Evolutionary conservation across 2,797 vertebrate species (phyloP).

Genomic region (Hemitrygon akajei): DNA sequence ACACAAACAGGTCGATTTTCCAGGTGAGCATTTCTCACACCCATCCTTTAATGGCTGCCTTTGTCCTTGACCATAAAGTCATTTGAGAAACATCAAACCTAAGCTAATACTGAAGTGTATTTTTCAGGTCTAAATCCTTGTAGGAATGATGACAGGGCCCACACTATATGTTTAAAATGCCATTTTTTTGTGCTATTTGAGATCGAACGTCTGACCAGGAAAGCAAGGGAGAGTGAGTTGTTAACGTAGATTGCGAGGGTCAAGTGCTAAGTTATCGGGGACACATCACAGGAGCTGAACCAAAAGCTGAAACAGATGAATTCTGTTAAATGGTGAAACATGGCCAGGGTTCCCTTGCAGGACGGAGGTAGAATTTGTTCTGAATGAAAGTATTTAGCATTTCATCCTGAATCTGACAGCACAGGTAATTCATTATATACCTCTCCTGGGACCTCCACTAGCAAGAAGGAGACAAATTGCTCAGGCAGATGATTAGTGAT

Average conservation of each 20-base stretch:
- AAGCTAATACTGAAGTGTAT: not conserved
- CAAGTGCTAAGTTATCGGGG: not conserved
- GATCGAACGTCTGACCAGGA: not conserved
- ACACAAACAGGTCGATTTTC: not conserved
- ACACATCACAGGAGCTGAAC: not conserved
- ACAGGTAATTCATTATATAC: slow-evolving; percentile 23
- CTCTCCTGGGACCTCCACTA: not conserved
- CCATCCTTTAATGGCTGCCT: not conserved
- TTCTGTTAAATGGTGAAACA: not conserved
- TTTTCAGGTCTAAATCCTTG: not conserved
- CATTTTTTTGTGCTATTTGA: not conserved
- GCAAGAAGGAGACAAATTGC: slow-evolving; percentile 1
- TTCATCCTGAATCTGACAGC: not conserved
- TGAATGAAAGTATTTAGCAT: slow-evolving; percentile 26
- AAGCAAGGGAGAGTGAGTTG: not conserved
- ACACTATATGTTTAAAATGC: not conserved
- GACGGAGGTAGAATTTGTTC: not conserved
- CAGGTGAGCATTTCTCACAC: not conserved
- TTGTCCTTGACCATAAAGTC: not conserved
- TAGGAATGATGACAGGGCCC: not conserved
- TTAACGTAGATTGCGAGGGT: not conserved
- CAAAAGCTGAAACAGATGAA: not conserved
- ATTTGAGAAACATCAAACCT: not conserved
- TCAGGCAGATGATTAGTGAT: slow-evolving; percentile 7
- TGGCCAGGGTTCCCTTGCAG: not conserved